Percentiles rank a stretch among this genome's conserved stretches.
These are phyloP conservation scores for Grantiella picta DNA, from an alignment of 2,113 vertebrate genomes.

Conservation along the genomic window DNA sequence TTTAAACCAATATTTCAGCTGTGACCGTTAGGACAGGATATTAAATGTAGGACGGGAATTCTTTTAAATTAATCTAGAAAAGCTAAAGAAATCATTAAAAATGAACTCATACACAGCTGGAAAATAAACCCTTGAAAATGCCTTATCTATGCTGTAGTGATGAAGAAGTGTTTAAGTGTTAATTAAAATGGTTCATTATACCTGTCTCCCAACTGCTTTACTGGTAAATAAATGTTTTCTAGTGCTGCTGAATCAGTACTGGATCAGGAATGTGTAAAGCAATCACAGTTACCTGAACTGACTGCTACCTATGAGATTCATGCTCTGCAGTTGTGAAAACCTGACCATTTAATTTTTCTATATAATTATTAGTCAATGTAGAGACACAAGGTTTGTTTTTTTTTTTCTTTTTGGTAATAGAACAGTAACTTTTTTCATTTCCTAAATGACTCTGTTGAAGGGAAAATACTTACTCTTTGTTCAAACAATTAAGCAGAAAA, in stretches of 20 bases:
- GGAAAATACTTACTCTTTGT: not conserved
- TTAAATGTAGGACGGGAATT: not conserved
- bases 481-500: not conserved
- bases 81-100: conserved; percentile 36
- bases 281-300: not conserved
- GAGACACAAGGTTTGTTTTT: not conserved
- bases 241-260: not conserved
- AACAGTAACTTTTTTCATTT: not conserved
- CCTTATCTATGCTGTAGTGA: conserved; percentile 2
- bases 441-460: not conserved
- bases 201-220: not conserved
- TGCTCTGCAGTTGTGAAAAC: not conserved
- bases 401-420: not conserved
- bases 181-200: not conserved
- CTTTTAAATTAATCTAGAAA: conserved; percentile 53
- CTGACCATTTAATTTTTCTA: not conserved
- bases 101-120: not conserved
- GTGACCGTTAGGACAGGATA: not conserved
- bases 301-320: not conserved
- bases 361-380: not conserved
- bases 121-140: conserved; percentile 52
- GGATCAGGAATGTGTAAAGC: not conserved
- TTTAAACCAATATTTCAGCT: not conserved
- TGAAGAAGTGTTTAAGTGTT: not conserved
- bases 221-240: not conserved